Evolutionary conservation across 2,888 invertebrate species (phyloP).

Genomic region (Erebia ligea): DNA sequence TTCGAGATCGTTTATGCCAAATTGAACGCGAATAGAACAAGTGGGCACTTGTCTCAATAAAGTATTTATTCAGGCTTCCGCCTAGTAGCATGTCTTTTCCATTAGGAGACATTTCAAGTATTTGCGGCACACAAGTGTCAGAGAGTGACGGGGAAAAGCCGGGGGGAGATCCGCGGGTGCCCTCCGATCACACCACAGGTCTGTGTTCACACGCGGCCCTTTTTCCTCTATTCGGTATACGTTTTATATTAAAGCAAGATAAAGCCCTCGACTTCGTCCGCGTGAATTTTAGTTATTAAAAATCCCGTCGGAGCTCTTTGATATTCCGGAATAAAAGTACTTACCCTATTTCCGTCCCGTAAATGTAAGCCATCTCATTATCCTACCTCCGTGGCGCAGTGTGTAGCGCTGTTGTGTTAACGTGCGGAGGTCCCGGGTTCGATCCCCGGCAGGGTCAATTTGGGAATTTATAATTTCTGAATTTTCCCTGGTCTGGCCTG

Average conservation of each 20-base stretch:
- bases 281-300: no score
- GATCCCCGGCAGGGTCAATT: no score
- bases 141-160: conserved; percentile 73
- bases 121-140: conserved; percentile 77
- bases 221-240: conserved; percentile 13
- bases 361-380: no score
- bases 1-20: conserved; percentile 37
- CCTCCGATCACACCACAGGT: conserved; percentile 40
- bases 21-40: conserved; percentile 63
- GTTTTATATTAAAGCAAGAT: neutral
- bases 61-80: conserved; percentile 77
- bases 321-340: no score
- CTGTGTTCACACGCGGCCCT: conserved; percentile 38
- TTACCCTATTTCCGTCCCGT: no score
- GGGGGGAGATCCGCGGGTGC: conserved; percentile 46
- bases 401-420: no score
- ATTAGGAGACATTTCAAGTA: conserved; percentile 78
- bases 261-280: no score
- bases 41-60: conserved; percentile 75
- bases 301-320: no score
- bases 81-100: conserved; percentile 80
- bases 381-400: no score
- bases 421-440: no score
- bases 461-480: no score
- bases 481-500: no score